Base-by-base conservation (phyloP, 2,797 vertebrate species). In the Picus viridis region DNA sequence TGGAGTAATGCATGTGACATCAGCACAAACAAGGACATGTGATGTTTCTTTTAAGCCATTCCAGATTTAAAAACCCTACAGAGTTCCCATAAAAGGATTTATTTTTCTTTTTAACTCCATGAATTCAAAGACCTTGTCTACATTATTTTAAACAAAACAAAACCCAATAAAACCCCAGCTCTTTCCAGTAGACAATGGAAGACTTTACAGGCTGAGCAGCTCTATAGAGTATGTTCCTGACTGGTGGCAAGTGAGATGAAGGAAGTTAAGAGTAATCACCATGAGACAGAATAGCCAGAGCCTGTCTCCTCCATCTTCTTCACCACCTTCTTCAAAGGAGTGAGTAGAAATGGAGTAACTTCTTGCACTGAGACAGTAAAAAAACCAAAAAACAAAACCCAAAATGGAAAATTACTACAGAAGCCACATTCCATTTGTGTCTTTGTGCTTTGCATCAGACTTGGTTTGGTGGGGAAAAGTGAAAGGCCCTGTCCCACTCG, bases 61-160 rank as follows among this genome's bases (percentile, higher is more conserved):
- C 96, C 96, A 85, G 91, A 96, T 93, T 89, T 93, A 83, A 87
- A 86, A 96, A 87, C 95, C 95, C 95, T 93, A 95, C 84, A 96
- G 77, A 58, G 84, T 96, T 96, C 92, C 97, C 97, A 97, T 97
- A 97, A 98, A 98, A 97, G 97, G 97, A 96, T 94, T 88, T 89
- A 71, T 69, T 54, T 61, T n/a, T 7, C 74, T 82, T 83, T 89
- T 76, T 88, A 76, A 85, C 89, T 93, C 80, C 36, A 81, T 58
- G 92, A 93, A 84, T 96, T 95, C 69, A 15, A 56, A 93, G 89
- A 83, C 93, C 83, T 95, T 97, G 96, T 96, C 98, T 96, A 97
- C 88, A 88, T 87, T 80, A 79, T 91, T 90, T 94, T 86, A 84
- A 85, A 95, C 70, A 86, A 86, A 91, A 86, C 41, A 16, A 78